Evolutionary conservation across 2,113 vertebrate species (phyloP), one percentile per base, ranked within the genome.

Genomic region (Oostethus manadensis): DNA sequence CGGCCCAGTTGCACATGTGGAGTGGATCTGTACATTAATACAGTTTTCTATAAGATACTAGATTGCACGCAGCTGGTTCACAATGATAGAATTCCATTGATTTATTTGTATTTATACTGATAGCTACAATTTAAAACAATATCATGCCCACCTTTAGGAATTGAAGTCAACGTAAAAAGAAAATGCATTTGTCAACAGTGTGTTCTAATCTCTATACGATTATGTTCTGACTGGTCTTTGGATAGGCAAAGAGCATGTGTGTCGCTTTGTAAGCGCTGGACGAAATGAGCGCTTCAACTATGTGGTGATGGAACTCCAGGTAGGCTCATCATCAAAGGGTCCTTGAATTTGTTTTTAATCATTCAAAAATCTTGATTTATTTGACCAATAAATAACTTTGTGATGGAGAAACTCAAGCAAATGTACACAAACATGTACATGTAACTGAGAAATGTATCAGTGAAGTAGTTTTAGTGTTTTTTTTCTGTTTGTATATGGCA

Each of bases 271-370:
- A 79, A 95, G 97, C 68, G 98, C 95, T 86, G 97, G 97, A 73
- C 91, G 94, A 62, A 99, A 98, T 48, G 97, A 99, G 79, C 92
- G 94, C 69, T 98, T 98, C 89, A 99, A 98, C 86, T 98, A 98
- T 45, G 96, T 99, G 72, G 97, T 98, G 75, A 99, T 99, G 97
- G 95, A 98, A 59, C 91, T 99, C 57, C 97, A 99, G 93, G 97
- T 99, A 75, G 57, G 71, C 26, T 33, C 29, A 33, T 11, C 6
- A 26, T 58, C 16, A 26, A 21, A 38, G 3, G 29, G 17, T 18
- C 10, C 10, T 14, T 13, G 18, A 33, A 33, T 15, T 13, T 49
- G 14, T 40, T 40, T 42, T 14, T 3, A 42, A 14, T 11, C 10
- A 40, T 10, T 7, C 29, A 4, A 4, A 33, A 33, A 33, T 33